These are phyloP conservation scores for Resseliella maxima DNA, from an alignment of 2,888 invertebrate genomes.

Conservation along the genomic window DNA sequence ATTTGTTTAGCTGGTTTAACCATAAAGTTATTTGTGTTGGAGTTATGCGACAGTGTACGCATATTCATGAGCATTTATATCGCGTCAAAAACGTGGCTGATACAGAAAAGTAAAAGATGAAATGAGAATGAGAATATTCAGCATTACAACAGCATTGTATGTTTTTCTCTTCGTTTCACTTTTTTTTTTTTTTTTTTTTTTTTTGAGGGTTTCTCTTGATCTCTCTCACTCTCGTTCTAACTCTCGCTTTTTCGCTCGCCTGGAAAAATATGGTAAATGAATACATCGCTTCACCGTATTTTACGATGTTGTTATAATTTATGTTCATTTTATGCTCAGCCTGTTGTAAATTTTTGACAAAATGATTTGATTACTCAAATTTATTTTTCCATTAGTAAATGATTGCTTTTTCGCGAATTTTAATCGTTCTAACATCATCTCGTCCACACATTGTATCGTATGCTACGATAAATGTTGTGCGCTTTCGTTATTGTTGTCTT, in stretches of 20 bases:
- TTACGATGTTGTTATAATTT: constrained; percentile 41
- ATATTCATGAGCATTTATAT: not conserved
- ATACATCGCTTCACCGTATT: not conserved
- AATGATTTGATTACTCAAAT: constrained; percentile 35
- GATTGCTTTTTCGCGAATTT: constrained; percentile 42
- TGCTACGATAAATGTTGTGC: not conserved
- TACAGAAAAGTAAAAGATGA: not conserved
- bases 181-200: not conserved
- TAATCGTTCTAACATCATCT: not conserved
- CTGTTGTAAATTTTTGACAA: constrained; percentile 50
- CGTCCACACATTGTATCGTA: not conserved
- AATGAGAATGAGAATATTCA: constrained; percentile 18
- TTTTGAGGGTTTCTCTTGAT: too few species aligned
- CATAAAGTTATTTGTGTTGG: not conserved
- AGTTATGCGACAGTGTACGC: not conserved
- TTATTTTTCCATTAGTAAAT: constrained; percentile 43
- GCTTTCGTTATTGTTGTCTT: too few species aligned
- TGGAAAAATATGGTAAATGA: not conserved
- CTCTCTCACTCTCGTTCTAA: too few species aligned
- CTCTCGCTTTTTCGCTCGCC: too few species aligned
- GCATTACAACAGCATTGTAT: not conserved
- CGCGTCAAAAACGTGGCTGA: not conserved
- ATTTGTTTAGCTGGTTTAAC: not conserved
- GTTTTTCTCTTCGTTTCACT: not conserved
- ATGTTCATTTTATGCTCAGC: constrained; percentile 36